These are phyloP conservation scores for Platysteira castanea DNA, from an alignment of 2,113 vertebrate genomes.

Conservation along the genomic window DNA sequence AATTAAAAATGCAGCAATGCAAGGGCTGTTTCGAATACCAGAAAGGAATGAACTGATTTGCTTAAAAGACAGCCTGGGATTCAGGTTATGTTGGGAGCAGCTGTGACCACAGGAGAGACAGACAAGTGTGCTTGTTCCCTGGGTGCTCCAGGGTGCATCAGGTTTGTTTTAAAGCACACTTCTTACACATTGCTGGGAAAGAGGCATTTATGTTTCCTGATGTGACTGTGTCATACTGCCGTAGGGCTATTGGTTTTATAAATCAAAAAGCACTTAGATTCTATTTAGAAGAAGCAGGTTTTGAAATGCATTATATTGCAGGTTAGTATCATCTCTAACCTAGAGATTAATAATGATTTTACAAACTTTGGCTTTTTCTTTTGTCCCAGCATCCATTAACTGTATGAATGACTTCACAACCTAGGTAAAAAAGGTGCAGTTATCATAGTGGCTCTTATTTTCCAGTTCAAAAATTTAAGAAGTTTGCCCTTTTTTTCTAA, in stretches of 20 bases:
- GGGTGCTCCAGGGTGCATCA: not conserved
- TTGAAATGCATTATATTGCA: not conserved
- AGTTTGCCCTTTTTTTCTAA: not conserved
- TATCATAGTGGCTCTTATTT: not conserved
- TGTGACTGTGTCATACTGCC: not conserved
- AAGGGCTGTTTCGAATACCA: not conserved
- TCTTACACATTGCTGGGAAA: not conserved
- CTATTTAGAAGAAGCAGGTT: not conserved
- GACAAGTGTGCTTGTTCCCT: not conserved
- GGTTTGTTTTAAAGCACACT: not conserved
- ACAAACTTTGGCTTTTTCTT: not conserved
- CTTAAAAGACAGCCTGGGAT: not conserved
- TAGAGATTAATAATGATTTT: not conserved
- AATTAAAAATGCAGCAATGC: constrained; percentile 8
- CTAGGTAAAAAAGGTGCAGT: not conserved
- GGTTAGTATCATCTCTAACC: not conserved
- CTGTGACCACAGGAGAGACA: not conserved
- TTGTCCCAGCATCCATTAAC: not conserved
- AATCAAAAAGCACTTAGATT: not conserved
- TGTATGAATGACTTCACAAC: not conserved
- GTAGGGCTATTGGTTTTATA: not conserved
- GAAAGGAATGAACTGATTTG: not conserved
- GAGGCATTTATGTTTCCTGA: not conserved
- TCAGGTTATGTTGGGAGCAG: not conserved
- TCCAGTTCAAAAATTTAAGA: not conserved